A percentile compares a stretch with the other conserved stretches of the same genome.
Evolutionary conservation across 2,888 invertebrate genomes (phyloP).

Genomic region (Drosophila kanekoi): DNA sequence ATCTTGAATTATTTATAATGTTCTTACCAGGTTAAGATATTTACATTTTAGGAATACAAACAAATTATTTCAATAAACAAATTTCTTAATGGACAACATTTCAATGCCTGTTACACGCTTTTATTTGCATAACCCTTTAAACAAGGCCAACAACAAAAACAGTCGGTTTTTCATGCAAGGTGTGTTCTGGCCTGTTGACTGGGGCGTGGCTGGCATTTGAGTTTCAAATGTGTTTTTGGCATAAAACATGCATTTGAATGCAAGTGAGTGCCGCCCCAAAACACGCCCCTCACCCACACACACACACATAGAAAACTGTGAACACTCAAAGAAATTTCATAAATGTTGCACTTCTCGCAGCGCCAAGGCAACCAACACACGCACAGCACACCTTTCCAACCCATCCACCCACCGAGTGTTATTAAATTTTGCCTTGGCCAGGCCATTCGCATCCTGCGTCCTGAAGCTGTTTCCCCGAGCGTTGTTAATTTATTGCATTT

Average conservation of each 20-base stretch:
- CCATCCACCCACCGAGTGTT: constrained; percentile 21
- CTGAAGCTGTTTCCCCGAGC: constrained; percentile 23
- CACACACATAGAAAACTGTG: constrained; percentile 22
- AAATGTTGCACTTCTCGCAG: constrained; percentile 42
- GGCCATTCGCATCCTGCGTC: constrained; percentile 29
- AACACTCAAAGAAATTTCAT: constrained; percentile 23
- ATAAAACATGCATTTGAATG: constrained; percentile 35
- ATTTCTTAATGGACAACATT: background rate
- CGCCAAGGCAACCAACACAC: constrained; percentile 34
- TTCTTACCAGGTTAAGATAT: too few relatives aligned
- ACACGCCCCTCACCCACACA: constrained; percentile 21
- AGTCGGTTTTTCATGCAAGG: constrained; percentile 29
- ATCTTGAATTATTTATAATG: too few relatives aligned
- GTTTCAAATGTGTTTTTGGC: constrained; percentile 48
- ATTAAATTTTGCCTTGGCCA: constrained; percentile 49
- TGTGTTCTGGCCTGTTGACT: constrained; percentile 37
- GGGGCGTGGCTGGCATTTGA: constrained; percentile 65
- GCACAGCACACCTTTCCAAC: background rate
- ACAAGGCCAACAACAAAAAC: background rate
- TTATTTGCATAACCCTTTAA: constrained; percentile 7
- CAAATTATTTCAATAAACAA: too few relatives aligned
- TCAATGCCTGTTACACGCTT: constrained; percentile 6
- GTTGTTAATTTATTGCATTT: constrained; percentile 65
- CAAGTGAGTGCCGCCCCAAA: constrained; percentile 6
- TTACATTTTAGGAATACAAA: too few relatives aligned